Evolutionary conservation across 2,888 invertebrate species (phyloP), one percentile per base, ranked within the genome.

Genomic region (Diploptera punctata): DNA sequence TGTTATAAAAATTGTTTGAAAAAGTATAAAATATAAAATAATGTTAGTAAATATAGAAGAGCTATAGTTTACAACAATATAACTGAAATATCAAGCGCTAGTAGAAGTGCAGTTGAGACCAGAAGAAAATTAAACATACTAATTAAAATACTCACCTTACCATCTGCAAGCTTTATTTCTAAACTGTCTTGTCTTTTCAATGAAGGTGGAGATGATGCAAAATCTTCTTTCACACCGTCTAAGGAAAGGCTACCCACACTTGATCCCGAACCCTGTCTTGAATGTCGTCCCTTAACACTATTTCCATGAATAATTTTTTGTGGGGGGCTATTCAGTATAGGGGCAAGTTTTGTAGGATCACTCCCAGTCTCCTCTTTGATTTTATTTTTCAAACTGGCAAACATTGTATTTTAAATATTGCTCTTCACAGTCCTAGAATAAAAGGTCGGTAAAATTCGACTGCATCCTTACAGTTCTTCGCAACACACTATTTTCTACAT

Each of bases 311-410:
- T 80, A 87, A 79, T 65, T 33, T 67, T 72, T 60, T 72, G 65
- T 3, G 73, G 71, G 18, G 75, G 73, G n/a, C 72, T 74, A 19
- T 69, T 74, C n/a, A 72, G 33, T 44, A 73, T 74, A 10, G 73
- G 71, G n/a, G 75, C 73, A 49, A 77, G 74, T 60, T 76, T 75
- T 77, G 88, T 86, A 61, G 94, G 86, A 82, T 94, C 94, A 81
- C 89, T 93, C 67, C 94, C 94, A 76, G 94, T 94, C 86, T 95
- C 95, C 82, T 94, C 94, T 78, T 92, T 91, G 78, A 95, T 94
- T 86, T 94, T 94, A 83, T 93, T 94, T 83, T 95, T 95, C 76
- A 95, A 84, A 80, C 93, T 93, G 68, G 93, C 91, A 83, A 95
- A 95, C 95, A 95, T 95, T n/a, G n/a, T n/a, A 81, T 81, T 86